A percentile compares a stretch with the other conserved stretches of the same genome.
phyloP scores from a whole-genome alignment of 2,113 vertebrate species.

The Morone chrysops region DNA sequence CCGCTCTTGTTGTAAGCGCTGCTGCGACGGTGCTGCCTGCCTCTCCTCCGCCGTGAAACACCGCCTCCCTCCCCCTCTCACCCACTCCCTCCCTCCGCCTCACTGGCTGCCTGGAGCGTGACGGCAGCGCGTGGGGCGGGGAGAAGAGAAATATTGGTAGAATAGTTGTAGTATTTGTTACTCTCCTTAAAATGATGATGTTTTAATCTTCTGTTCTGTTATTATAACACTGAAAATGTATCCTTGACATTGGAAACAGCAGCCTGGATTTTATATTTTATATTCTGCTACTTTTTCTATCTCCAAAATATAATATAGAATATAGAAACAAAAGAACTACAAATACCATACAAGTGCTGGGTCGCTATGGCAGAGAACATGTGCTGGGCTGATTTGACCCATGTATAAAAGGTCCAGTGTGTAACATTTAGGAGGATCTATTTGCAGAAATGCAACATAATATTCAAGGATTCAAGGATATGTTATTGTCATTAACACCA shows the following conservation, averaged over 20 bases:
- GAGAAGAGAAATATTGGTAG: conserved; percentile 2
- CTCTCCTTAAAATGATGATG: neutral
- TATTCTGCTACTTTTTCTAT: neutral
- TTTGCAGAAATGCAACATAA: too few relatives aligned
- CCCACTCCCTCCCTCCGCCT: conserved; percentile 38
- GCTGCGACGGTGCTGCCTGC: conserved; percentile 70
- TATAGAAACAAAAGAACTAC: neutral
- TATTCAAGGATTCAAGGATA: too few relatives aligned
- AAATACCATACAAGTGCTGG: neutral
- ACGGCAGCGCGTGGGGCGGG: conserved; percentile 71
- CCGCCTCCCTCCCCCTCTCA: conserved; percentile 26
- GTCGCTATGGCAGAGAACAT: neutral
- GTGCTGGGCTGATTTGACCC: neutral
- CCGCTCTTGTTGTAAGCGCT: conserved; percentile 65
- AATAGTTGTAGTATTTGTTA: neutral
- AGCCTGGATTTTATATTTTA: too few relatives aligned
- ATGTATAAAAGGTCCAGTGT: too few relatives aligned
- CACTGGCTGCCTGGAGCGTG: conserved; percentile 68
- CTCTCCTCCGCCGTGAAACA: neutral
- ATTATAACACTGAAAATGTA: neutral
- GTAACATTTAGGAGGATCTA: too few relatives aligned
- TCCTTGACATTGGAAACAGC: neutral
- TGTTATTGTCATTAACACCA: too few relatives aligned
- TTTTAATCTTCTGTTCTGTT: neutral
- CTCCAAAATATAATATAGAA: neutral